Evolutionary conservation across 1,140 invertebrate species (phyloP).

Genomic region (Drosophila elegans): DNA sequence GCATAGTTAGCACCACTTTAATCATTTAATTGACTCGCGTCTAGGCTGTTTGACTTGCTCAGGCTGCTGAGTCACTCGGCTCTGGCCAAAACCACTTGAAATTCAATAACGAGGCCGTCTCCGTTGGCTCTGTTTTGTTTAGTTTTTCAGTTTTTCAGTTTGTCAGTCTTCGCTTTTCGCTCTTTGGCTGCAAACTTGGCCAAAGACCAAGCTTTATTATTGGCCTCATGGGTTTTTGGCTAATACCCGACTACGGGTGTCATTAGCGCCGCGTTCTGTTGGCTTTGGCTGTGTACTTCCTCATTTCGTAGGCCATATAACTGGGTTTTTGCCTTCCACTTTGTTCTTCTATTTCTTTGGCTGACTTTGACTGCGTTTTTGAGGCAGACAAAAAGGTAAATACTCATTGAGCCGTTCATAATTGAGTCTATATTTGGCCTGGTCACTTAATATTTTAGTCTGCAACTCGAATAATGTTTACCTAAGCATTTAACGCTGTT

Average conservation of each 20-base stretch:
- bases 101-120: slow-evolving; percentile 76
- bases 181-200: slow-evolving; percentile 29
- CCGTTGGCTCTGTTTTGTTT: slow-evolving; percentile 32
- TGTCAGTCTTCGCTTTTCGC: slow-evolving; percentile 40
- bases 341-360: slow-evolving; percentile 17
- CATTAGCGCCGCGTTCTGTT: slow-evolving; percentile 43
- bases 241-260: slow-evolving; percentile 18
- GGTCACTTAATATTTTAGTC: slow-evolving; percentile 5
- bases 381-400: slow-evolving; percentile 10
- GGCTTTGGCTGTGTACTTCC: slow-evolving; percentile 34
- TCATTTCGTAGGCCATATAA: slow-evolving; percentile 28
- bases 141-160: slow-evolving; percentile 23
- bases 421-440: slow-evolving; percentile 13
- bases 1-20: slow-evolving; percentile 28
- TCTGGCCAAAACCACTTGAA: slow-evolving; percentile 53
- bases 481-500: neutral
- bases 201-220: slow-evolving; percentile 17
- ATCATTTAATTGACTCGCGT: slow-evolving; percentile 27
- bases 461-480: slow-evolving; percentile 9
- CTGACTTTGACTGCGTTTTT: slow-evolving; percentile 37
- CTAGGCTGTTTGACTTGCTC: slow-evolving; percentile 2
- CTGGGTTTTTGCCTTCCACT: slow-evolving; percentile 25
- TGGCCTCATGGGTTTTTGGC: slow-evolving; percentile 27
- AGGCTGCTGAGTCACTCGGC: slow-evolving; percentile 38
- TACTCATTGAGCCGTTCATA: slow-evolving; percentile 11